Percentiles rank a stretch among this genome's conserved stretches.
phyloP scores from a whole-genome alignment of 1,140 invertebrate species.

The Drosophila orena region DNA sequence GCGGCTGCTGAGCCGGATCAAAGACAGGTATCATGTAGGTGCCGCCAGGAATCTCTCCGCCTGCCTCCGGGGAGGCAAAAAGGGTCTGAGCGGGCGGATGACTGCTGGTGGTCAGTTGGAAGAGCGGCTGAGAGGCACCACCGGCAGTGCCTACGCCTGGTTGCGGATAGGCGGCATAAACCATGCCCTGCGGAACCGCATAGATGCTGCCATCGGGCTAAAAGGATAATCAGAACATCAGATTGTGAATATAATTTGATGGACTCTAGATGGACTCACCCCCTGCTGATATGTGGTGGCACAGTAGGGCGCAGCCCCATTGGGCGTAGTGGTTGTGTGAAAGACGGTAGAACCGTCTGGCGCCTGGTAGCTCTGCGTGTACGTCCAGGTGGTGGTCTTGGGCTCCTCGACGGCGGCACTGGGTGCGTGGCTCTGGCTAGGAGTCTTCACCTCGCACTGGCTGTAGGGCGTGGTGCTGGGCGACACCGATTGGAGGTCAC shows the following conservation, averaged over 20 bases:
- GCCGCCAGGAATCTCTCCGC: constrained; percentile 72
- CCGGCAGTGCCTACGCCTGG: constrained; percentile 60
- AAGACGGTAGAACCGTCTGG: constrained; percentile 81
- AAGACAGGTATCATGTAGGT: constrained; percentile 84
- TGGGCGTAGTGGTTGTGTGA: constrained; percentile 76
- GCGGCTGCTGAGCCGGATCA: constrained; percentile 77
- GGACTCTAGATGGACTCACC: constrained; percentile 45
- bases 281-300: constrained; percentile 84
- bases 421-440: constrained; percentile 60
- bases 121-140: constrained; percentile 65
- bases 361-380: constrained; percentile 80
- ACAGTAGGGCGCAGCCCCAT: constrained; percentile 73
- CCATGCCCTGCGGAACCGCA: constrained; percentile 83
- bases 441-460: constrained; percentile 66
- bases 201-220: constrained; percentile 84
- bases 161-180: constrained; percentile 81
- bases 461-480: constrained; percentile 81
- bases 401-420: constrained; percentile 68
- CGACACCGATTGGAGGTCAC: constrained; percentile 73
- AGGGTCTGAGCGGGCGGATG: constrained; percentile 59
- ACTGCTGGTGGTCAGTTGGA: constrained; percentile 67
- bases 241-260: neutral
- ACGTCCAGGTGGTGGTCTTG: constrained; percentile 77
- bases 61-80: constrained; percentile 67
- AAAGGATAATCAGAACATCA: neutral